phyloP scores from a whole-genome alignment of 2,888 invertebrate species.

The Campopleginae sp. region DNA sequence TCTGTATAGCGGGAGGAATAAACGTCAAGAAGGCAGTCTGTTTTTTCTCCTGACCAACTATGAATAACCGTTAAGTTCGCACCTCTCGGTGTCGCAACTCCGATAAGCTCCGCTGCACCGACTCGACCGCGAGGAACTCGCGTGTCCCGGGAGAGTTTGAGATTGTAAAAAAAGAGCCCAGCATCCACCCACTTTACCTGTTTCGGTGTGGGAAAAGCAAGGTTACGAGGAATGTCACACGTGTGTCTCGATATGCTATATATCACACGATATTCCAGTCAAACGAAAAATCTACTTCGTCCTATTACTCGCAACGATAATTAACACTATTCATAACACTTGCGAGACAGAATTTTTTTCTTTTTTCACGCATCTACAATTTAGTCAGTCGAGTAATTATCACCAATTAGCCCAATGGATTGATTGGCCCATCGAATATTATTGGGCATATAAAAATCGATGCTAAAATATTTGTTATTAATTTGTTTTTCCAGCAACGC shows the following conservation, averaged over 20 bases:
- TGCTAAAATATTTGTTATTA: neutral
- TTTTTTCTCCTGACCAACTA: slow-evolving; percentile 37
- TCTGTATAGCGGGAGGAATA: slow-evolving; percentile 1
- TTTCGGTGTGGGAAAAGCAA: slow-evolving; percentile 48
- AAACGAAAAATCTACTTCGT: neutral
- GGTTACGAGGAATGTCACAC: neutral
- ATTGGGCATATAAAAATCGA: neutral
- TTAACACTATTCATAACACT: neutral
- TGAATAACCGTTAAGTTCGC: slow-evolving; percentile 64
- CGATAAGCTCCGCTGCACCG: slow-evolving; percentile 60
- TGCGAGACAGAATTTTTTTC: neutral
- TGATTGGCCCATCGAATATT: neutral
- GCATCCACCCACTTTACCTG: slow-evolving; percentile 48
- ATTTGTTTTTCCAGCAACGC: neutral
- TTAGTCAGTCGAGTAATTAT: neutral
- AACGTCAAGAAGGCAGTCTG: slow-evolving; percentile 14
- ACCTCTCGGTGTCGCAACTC: slow-evolving; percentile 51
- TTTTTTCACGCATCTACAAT: neutral
- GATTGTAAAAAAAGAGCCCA: slow-evolving; percentile 19
- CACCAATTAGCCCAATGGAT: neutral
- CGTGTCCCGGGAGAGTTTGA: slow-evolving; percentile 40
- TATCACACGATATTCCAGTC: neutral
- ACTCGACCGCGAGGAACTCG: slow-evolving; percentile 45
- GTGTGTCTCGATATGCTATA: neutral
- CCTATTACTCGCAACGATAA: neutral